These are phyloP conservation scores for Hydrozoanthus gracilis DNA, from an alignment of 92 coral and sea anemone species.

Conservation along the genomic window DNA sequence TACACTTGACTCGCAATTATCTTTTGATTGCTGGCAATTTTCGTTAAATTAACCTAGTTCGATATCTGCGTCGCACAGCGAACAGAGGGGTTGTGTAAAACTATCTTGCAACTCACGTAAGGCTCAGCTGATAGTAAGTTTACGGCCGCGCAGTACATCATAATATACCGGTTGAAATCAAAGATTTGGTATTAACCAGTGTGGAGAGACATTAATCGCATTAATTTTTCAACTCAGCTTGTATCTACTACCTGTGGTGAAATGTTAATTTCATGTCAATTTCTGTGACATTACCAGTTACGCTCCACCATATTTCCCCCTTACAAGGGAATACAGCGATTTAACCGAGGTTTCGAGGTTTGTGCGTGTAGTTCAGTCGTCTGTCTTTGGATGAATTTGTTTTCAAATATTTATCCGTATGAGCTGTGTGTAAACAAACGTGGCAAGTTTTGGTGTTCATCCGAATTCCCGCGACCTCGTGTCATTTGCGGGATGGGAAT, in stretches of 20 bases:
- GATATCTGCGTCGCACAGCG: not conserved
- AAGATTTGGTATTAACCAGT: not conserved
- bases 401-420: slow-evolving; percentile 27
- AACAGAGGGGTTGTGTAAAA: not conserved
- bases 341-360: not conserved
- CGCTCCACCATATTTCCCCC: not conserved
- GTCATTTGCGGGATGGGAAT: slow-evolving; percentile 37
- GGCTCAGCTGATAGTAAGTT: slow-evolving; percentile 10
- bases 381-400: slow-evolving; percentile 13
- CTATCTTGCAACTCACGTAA: not conserved
- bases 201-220: slow-evolving; percentile 8
- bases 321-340: slow-evolving; percentile 5
- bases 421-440: slow-evolving; percentile 44
- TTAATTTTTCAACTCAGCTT: slow-evolving; percentile 39
- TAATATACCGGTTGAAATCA: not conserved
- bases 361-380: not conserved
- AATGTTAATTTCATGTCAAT: slow-evolving; percentile 44
- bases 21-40: slow-evolving; percentile 1
- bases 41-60: slow-evolving; percentile 4
- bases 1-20: not conserved
- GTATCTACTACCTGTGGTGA: slow-evolving; percentile 36
- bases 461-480: slow-evolving; percentile 40
- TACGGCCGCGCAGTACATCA: slow-evolving; percentile 4
- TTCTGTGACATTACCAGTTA: slow-evolving; percentile 16
- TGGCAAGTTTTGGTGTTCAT: slow-evolving; percentile 6